Conservation (phyloP, 2,113 vertebrate species). For the Gavia stellata region DNA sequence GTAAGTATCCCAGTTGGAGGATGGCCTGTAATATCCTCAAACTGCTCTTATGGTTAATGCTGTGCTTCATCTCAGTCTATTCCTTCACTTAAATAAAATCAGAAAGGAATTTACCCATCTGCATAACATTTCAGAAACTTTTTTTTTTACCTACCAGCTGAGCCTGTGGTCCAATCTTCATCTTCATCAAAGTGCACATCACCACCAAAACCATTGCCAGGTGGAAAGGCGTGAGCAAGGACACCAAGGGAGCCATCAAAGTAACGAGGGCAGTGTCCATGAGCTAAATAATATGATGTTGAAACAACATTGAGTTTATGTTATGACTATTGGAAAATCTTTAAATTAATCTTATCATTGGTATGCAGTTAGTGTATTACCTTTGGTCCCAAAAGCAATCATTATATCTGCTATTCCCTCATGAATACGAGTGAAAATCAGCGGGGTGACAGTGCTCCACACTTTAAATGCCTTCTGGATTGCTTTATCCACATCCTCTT, state of each 20-base stretch:
- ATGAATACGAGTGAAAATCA: slow-evolving; percentile 64
- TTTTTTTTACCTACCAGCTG: slow-evolving; percentile 52
- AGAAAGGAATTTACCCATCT: neutral
- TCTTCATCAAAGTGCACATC: slow-evolving; percentile 80
- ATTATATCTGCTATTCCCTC: slow-evolving; percentile 73
- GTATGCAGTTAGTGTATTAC: slow-evolving; percentile 10
- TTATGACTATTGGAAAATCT: neutral
- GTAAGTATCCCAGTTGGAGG: neutral
- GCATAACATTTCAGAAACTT: neutral
- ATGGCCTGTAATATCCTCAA: neutral
- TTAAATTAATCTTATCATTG: neutral
- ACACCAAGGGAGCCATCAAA: slow-evolving; percentile 76
- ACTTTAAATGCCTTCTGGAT: slow-evolving; percentile 67
- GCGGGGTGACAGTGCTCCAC: slow-evolving; percentile 72
- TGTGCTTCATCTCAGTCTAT: neutral
- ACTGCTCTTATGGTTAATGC: neutral
- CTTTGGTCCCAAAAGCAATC: slow-evolving; percentile 73
- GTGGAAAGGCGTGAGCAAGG: slow-evolving; percentile 77
- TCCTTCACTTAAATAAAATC: neutral
- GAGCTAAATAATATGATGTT: slow-evolving; percentile 53
- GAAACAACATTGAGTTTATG: neutral
- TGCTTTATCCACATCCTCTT: slow-evolving; percentile 66
- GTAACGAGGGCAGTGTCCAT: slow-evolving; percentile 66
- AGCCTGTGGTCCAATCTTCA: slow-evolving; percentile 73
- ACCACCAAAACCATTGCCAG: slow-evolving; percentile 72